Base-by-base conservation (phyloP, 2,113 vertebrate genomes). In the Aleadryas rufinucha region DNA sequence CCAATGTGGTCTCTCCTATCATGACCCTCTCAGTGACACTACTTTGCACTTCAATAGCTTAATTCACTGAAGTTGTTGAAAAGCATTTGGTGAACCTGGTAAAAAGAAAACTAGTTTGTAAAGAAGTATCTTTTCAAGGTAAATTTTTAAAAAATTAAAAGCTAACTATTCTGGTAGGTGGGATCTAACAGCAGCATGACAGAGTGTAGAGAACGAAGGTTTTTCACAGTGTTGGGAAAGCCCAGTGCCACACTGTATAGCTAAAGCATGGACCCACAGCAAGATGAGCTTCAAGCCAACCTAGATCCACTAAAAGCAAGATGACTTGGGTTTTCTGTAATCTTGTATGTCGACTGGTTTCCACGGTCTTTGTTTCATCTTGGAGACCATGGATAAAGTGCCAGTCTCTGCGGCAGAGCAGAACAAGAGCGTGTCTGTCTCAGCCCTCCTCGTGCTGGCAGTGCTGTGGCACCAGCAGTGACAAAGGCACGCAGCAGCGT, bases 11-110 rank as follows among this genome's bases (percentile, higher is more conserved):
- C 10, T 6, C 8, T 54, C 35, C 17, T 31, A 61, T 4, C 5
- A 17, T 41, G 15, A 31, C 11, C 26, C 54, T 54, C 19, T 69
- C 63, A 23, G 26, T 49, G 83, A 13, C 17, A 59, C 4, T 50
- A 30, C 28, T 95, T 94, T 80, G 63, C 61, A 85, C 54, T 83
- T 96, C 81, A 74, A 6, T 47, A 69, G 61, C 21, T 80, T 60
- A 57, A 53, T 93, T 84, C 65, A 76, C 22, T 37, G 11, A 59
- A 78, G 57, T 37, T 64, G 35, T 64, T 87, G 64, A 86, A 94
- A 95, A 95, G 45, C 21, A 5, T 68, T 71, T 16, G 17, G 30
- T 56, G 49, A 84, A 70, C 42, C 86, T 72, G 20, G 11, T 83
- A 31, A 88, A 86, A 87, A 39, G 42, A 33, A 75, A 80, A 45